Percentiles rank a stretch among this genome's conserved stretches.
phyloP scores from a whole-genome alignment of 35 echinoderm and acorn worm species.

The Ophiothrix spiculata region DNA sequence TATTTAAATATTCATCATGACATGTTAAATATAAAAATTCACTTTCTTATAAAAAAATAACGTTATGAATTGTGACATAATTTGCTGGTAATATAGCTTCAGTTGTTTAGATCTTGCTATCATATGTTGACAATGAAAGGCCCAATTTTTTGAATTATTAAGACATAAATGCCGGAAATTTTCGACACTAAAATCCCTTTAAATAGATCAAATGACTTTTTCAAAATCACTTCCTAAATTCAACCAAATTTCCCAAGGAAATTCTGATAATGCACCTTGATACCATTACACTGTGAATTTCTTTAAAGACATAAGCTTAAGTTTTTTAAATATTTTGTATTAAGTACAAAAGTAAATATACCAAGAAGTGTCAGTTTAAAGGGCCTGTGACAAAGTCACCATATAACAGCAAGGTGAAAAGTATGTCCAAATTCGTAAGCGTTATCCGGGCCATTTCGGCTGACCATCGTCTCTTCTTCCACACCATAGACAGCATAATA shows the following conservation, averaged over 20 bases:
- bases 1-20: neutral
- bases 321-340: neutral
- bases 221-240: neutral
- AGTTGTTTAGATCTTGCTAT: neutral
- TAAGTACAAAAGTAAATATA: neutral
- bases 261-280: neutral
- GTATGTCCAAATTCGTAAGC: neutral
- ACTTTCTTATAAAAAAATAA: neutral
- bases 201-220: neutral
- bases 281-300: neutral
- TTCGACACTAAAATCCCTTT: neutral
- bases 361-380: neutral
- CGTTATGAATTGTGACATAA: neutral
- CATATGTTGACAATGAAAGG: neutral
- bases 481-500: constrained; percentile 44
- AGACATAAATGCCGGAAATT: neutral
- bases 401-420: neutral
- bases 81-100: neutral
- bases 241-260: neutral
- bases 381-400: neutral
- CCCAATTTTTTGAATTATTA: neutral
- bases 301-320: neutral
- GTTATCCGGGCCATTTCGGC: constrained; percentile 7
- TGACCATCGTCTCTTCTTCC: neutral
- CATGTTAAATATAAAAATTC: neutral